Conservation (phyloP, 2,797 vertebrate species). For the Taenioides sp. region DNA sequence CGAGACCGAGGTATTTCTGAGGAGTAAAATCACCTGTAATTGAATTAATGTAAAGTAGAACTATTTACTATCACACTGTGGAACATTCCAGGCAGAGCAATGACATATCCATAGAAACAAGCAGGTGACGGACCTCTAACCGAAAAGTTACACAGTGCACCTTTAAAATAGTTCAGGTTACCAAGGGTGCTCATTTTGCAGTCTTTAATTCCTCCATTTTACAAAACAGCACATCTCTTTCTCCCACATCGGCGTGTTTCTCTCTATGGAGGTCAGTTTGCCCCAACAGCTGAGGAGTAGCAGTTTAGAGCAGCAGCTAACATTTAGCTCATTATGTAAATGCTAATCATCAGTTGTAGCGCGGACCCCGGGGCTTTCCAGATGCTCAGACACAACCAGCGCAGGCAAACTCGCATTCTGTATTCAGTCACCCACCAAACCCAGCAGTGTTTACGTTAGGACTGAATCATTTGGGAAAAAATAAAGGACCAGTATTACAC, state of each 20-base stretch:
- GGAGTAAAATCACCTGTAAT: too few species aligned
- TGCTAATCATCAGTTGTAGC: constrained; percentile 71
- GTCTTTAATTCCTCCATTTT: background rate
- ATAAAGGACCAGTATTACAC: too few species aligned
- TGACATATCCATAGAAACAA: too few species aligned
- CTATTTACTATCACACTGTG: too few species aligned
- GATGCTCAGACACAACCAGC: constrained; percentile 45
- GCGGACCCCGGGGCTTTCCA: constrained; percentile 46
- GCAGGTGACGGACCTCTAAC: too few species aligned
- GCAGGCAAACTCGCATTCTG: constrained; percentile 34
- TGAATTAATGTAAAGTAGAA: too few species aligned
- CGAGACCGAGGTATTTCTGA: too few species aligned
- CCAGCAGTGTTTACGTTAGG: constrained; percentile 23
- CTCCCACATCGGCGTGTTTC: constrained; percentile 14
- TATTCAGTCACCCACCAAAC: constrained; percentile 34
- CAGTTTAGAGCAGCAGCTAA: constrained; percentile 75
- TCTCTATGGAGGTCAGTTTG: constrained; percentile 53
- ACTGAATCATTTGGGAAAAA: too few species aligned
- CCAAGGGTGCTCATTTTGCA: background rate
- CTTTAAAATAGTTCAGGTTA: background rate
- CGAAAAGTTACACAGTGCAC: too few species aligned
- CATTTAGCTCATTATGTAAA: constrained; percentile 83
- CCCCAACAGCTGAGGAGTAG: constrained; percentile 56
- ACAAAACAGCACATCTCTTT: background rate
- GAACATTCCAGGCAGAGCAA: too few species aligned